Base-by-base conservation (phyloP, 2,888 invertebrate species). In the Eurytoma adleriae region DNA sequence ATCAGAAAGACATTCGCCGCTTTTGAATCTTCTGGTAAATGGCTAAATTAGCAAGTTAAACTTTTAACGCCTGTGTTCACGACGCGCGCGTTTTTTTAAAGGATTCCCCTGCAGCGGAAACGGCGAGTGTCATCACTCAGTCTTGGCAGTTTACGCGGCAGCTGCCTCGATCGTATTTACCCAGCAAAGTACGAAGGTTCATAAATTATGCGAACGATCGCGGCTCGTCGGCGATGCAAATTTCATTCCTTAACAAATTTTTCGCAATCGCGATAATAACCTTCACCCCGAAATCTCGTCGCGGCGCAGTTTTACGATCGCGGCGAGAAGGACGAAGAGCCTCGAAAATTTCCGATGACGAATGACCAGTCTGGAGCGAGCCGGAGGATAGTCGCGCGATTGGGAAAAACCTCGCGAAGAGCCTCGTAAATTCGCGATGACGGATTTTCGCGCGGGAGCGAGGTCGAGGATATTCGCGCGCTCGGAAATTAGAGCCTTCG, bases 131-230 rank as follows among this genome's bases (percentile, higher is more conserved):
- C 59, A 71, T 71, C 61, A 70, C 16, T 61, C 27, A 16, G 27
- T 54, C 68, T 20, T 27, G 20, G 16, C 3, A 30, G 57, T 69
- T 18, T 18, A 18, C 50, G 12, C 30, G 14, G 14, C 20, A 18
- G 59, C n/a, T n/a, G 30, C 30, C 30, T 30, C 30, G 30, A 27
- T 66, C 40, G 14, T 70, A 56, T 70, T 70, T 70, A 20, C 70
- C 20, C n/a, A 40, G 20, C 20, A 48, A 56, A 70, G 70, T 69
- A 57, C 18, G 5, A 20, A 16, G 4, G 3, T 48, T 30, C 54
- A 57, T 18, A 54, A 69, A 69, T 69, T 59, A 70, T 70, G 69
- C 30, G 5, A 54, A 56, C 27, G 13, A 56, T 69, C 13, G 30
- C n/a, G 12, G 16, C 20, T 59, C 13, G 59, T 12, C 59, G 4